A percentile compares a stretch with the other conserved stretches of the same genome.
Evolutionary conservation across 2,888 invertebrate genomes (phyloP).

Genomic region (Tyria jacobaeae): DNA sequence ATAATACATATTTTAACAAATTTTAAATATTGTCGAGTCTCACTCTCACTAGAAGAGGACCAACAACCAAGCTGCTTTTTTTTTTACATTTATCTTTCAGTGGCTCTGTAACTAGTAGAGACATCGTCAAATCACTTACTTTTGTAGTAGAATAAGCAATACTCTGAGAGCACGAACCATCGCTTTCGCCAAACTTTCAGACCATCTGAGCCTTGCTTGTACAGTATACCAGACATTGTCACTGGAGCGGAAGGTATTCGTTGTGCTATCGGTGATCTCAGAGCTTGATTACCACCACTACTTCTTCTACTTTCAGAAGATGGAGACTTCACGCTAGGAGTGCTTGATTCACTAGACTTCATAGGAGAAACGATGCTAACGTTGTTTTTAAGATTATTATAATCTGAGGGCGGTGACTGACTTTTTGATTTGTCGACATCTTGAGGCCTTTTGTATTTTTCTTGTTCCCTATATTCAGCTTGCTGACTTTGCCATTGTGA

Average conservation of each 20-base stretch:
- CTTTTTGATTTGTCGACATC: constrained; percentile 71
- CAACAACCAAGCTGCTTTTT: too few relatives aligned
- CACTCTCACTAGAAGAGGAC: too few relatives aligned
- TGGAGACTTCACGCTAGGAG: constrained; percentile 81
- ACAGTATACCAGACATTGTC: constrained; percentile 95
- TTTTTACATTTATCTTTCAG: too few relatives aligned
- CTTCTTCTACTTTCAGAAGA: constrained; percentile 83
- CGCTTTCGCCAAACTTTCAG: constrained; percentile 97
- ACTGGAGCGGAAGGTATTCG: constrained; percentile 94
- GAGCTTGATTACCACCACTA: constrained; percentile 86
- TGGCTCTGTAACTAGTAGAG: too few relatives aligned
- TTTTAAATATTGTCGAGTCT: too few relatives aligned
- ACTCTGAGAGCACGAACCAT: constrained; percentile 97
- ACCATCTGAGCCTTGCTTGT: constrained; percentile 97
- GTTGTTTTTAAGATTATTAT: constrained; percentile 68
- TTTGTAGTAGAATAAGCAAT: constrained; percentile 97
- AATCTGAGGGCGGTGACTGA: constrained; percentile 73
- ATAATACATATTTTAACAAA: too few relatives aligned
- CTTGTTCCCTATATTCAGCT: constrained; percentile 70
- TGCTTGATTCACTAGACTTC: constrained; percentile 82
- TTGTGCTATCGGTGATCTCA: constrained; percentile 94
- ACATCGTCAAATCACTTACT: constrained; percentile 82
- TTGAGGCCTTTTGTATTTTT: constrained; percentile 67
- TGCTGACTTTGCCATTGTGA: constrained; percentile 78
- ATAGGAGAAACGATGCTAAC: constrained; percentile 72